Evolutionary conservation across 2,113 vertebrate genomes (phyloP), one percentile per base, ranked within the genome.

Genomic region (Gasterosteus aculeatus): DNA sequence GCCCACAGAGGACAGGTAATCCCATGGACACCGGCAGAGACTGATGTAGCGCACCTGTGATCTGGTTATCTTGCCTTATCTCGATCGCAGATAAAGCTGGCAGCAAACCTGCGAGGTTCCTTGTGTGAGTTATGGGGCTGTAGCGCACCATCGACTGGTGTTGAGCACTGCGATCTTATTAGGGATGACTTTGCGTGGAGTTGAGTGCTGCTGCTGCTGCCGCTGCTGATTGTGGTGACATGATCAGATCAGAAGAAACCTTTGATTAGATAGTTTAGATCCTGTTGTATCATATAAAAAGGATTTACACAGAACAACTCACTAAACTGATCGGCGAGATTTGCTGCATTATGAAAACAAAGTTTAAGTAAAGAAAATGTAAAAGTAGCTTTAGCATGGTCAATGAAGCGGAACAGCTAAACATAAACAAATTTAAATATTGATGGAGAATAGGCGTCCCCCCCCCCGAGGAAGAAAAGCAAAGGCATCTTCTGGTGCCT

Each of bases 361-460:
- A 66, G 58, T 64, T 26, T 73, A 70, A 75, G 46, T 49, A 69
- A 66, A 73, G 63, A 65, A 64, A 66, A 77, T 78, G n/a, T 72
- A n/a, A 69, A 77, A 77, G 68, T 47, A 81, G 62, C 69, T 49
- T 1, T 80, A 77, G 75, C 58, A 42, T 49, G 75, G 79, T 87
- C 64, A 86, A 59, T 84, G 83, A 53, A 78, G 62, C 26, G 78
- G 89, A 74, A 85, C 78, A 83, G 85, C 58, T 91, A 91, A 81
- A 72, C 91, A 92, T 88, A 93, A 94, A 93, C 92, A 91, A 93
- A 90, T 53, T 90, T 88, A 93, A 94, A 92, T 83, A 91, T 82
- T 93, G 74, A 89, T 92, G 89, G 84, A 58, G 75, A 65, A 87
- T 67, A 79, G 42, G 19, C 53, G 84, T 85, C 86, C 85, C 81